phyloP scores from a whole-genome alignment of 1,140 invertebrate genomes.

The Papilio polyxenes region DNA sequence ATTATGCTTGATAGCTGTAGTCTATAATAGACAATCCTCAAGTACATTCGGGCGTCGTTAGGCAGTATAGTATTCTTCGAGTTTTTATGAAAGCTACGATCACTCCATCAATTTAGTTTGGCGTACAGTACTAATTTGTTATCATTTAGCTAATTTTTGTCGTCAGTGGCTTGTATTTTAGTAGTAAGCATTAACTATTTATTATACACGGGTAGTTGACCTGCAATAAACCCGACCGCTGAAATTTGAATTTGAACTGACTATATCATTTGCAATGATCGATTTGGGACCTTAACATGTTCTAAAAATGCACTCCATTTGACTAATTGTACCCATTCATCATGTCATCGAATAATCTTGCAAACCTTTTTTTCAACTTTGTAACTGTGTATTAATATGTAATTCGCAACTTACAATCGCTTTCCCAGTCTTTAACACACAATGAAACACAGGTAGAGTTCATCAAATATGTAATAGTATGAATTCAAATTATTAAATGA shows the following conservation, averaged over 20 bases:
- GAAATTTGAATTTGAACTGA: slow-evolving; percentile 11
- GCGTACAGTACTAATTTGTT: background rate
- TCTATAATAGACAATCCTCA: no score
- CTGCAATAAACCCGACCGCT: background rate
- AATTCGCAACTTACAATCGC: no score
- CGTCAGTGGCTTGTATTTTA: background rate
- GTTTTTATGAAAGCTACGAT: no score
- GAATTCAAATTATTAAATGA: background rate
- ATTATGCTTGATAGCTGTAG: no score
- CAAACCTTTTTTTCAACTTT: background rate
- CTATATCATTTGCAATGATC: background rate
- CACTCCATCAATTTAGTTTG: no score
- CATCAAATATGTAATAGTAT: background rate
- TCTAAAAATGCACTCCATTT: background rate
- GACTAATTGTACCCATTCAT: background rate
- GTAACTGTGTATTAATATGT: no score
- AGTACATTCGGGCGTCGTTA: no score
- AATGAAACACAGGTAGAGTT: background rate
- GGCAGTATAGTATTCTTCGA: no score
- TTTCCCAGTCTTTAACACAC: no score
- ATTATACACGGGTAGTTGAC: background rate
- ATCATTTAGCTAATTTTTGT: background rate
- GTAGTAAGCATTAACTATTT: background rate
- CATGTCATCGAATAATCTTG: background rate
- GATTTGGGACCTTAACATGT: background rate